Conservation (phyloP, 2,888 invertebrate species). For the Tenthredo mesomela region DNA sequence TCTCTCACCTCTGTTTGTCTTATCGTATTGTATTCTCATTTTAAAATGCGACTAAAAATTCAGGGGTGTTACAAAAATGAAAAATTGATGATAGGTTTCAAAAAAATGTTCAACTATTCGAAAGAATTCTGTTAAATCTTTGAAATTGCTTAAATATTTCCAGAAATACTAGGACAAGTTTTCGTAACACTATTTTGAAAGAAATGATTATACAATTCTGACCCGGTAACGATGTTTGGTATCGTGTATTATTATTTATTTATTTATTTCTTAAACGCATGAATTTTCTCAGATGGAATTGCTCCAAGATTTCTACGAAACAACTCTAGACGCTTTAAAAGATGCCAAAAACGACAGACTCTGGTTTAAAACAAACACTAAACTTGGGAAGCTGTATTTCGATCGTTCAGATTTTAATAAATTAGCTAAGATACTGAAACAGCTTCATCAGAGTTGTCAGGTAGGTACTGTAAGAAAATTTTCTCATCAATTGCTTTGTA, state of each 20-base stretch:
- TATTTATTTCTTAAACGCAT: neutral
- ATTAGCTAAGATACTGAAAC: conserved; percentile 97
- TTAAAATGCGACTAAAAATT: neutral
- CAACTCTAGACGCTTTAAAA: conserved; percentile 94
- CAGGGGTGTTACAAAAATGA: neutral
- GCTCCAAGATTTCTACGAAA: conserved; percentile 99
- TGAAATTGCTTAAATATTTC: neutral
- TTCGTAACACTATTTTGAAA: neutral
- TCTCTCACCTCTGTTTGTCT: neutral
- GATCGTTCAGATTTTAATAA: conserved; percentile 97
- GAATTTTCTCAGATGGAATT: conserved; percentile 90
- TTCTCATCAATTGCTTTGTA: conserved; percentile 17
- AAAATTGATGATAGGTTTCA: too few species aligned
- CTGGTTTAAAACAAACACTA: conserved; percentile 99
- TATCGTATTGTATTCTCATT: neutral
- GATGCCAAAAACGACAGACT: conserved; percentile 99
- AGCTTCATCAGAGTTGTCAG: conserved; percentile 98
- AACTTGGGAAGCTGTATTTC: conserved; percentile 98
- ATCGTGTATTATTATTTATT: neutral
- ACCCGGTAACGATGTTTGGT: neutral
- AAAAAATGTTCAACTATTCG: too few species aligned
- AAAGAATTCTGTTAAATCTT: neutral
- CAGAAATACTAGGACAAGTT: too few species aligned
- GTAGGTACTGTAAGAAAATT: conserved; percentile 76
- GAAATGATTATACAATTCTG: neutral